Conservation (phyloP, 2,113 vertebrate species). For the Cyanoramphus novaezelandiae region DNA sequence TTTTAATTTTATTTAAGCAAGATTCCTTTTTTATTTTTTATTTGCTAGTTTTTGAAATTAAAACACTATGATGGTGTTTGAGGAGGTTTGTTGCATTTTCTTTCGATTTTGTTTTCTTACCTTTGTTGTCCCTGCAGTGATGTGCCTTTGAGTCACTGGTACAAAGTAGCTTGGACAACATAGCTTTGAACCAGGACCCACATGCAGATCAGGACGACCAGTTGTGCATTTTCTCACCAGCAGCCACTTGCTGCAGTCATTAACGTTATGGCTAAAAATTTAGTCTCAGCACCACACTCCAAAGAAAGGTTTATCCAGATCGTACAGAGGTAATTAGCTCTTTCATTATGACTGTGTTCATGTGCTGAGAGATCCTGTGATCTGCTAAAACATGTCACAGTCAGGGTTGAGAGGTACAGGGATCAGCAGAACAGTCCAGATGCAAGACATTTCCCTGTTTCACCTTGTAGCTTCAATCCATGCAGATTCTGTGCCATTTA, state of each 20-base stretch:
- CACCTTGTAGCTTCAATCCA: background rate
- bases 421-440: background rate
- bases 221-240: background rate
- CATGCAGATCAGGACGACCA: background rate
- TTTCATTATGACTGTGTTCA: background rate
- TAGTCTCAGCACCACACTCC: background rate
- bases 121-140: background rate
- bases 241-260: background rate
- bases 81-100: background rate
- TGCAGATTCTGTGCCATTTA: background rate
- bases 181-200: background rate
- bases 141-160: background rate
- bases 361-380: background rate
- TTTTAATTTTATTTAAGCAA: background rate
- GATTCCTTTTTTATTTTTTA: background rate
- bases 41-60: background rate
- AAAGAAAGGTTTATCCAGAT: background rate
- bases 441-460: background rate
- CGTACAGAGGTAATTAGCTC: background rate
- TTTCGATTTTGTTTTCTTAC: background rate
- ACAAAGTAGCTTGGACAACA: background rate
- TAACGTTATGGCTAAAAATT: background rate
- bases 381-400: background rate
- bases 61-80: background rate
- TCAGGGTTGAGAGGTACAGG: background rate